Base-by-base conservation (phyloP, 2,797 vertebrate genomes). In the Chromobotia macracanthus region DNA sequence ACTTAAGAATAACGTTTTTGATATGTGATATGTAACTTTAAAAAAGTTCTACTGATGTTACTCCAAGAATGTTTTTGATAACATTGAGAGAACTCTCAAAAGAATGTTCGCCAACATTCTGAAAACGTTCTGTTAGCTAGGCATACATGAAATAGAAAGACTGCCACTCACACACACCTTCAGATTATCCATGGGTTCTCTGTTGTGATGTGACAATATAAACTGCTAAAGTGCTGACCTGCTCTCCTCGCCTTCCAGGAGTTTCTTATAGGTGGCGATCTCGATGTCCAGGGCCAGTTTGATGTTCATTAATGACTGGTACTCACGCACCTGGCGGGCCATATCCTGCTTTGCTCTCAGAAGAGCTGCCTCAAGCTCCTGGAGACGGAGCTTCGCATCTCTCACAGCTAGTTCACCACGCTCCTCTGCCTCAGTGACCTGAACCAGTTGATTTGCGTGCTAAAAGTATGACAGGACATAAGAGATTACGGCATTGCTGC, bases 211-310 rank as follows among this genome's bases (percentile, higher is more conserved):
- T 38, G 38, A 21, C 51, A 21, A 10, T 55, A 51, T 18, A 8
- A 51, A 16, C 21, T 58, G 11, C 19, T 21, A 55, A 68, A 9
- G 7, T 3, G 15, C 61, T 55, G 1, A 92, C 94, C 92, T 90
- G 80, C 80, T 83, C 63, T 94, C 94, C 77, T 96, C 93, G 87
- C 93, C 93, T 85, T 95, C 93, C 84, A 95, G 87, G 66, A 94
- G 89, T 50, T 90, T 92, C 87, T 84, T 90, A 90, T 95, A 92
- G 83, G 94, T 93, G 84, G 91, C 92, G 4, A 96, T 98, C 92
- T 98, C 97, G 0, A 98, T 96, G 84, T 98, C 97, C 91, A 98
- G 90, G 56, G 95, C 95, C 85, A 98, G 86, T 79, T 97, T 98
- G 83, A 96, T 89, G 0, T 96, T 97, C 94, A 97, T 93, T 75